Conservation (phyloP, 2,113 vertebrate species). For the Glaucidium brasilianum region DNA sequence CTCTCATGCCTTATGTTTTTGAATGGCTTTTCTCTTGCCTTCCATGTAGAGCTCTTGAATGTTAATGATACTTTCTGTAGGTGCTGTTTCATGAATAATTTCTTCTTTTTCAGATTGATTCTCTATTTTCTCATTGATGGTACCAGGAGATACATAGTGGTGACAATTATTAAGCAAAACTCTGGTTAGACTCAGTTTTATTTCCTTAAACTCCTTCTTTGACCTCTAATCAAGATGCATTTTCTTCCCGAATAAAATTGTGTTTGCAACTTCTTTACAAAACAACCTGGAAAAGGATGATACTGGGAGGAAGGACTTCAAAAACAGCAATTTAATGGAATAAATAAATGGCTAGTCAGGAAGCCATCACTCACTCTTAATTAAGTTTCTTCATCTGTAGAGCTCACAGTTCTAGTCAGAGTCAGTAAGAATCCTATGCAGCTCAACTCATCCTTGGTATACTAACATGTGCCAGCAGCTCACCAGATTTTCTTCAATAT, state of each 20-base stretch:
- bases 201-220: background rate
- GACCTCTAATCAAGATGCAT: background rate
- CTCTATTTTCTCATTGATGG: background rate
- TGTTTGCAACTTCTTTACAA: background rate
- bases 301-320: background rate
- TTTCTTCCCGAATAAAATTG: background rate
- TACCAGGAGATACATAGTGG: background rate
- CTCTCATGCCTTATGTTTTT: background rate
- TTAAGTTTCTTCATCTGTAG: constrained; percentile 25
- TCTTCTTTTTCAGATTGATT: background rate
- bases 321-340: background rate
- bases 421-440: background rate
- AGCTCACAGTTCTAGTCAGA: background rate
- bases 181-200: background rate
- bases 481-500: background rate
- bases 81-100: constrained; percentile 23
- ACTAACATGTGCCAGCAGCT: background rate
- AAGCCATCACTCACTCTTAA: constrained; percentile 4
- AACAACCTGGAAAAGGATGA: background rate
- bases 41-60: background rate
- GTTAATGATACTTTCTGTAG: background rate
- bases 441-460: background rate
- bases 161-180: background rate
- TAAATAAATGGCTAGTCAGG: constrained; percentile 18
- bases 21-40: constrained; percentile 12